phyloP scores from a whole-genome alignment of 23 tunicate species.

The Corella eumyota region DNA sequence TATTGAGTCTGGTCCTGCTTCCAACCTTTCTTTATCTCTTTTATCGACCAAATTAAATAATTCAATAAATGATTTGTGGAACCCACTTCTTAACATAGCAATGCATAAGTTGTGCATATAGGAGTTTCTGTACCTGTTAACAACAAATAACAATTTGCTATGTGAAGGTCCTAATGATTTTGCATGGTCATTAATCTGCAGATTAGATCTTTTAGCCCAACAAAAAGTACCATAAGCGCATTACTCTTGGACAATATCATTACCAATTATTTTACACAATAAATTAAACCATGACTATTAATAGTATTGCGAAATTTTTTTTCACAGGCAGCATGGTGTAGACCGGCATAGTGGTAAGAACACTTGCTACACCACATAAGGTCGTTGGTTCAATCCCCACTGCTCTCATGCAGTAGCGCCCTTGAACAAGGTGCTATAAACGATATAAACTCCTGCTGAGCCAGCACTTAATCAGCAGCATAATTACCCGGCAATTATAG shows the following conservation, averaged over 20 bases:
- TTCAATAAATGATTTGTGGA: constrained; percentile 88
- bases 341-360: too few relatives aligned
- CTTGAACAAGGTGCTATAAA: too few relatives aligned
- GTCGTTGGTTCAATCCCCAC: too few relatives aligned
- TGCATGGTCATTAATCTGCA: not conserved
- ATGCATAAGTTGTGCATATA: constrained; percentile 81
- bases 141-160: not conserved
- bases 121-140: constrained; percentile 67
- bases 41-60: constrained; percentile 49
- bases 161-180: not conserved
- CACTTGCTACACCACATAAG: too few relatives aligned
- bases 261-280: not conserved
- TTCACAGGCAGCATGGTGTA: too few relatives aligned
- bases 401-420: too few relatives aligned
- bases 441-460: not conserved
- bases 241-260: not conserved
- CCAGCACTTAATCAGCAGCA: not conserved
- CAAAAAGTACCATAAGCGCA: not conserved
- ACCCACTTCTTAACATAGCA: constrained; percentile 68
- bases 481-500: too few relatives aligned
- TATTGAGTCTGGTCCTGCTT: constrained; percentile 78
- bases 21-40: constrained; percentile 45
- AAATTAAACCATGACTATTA: not conserved
- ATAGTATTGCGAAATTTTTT: too few relatives aligned
- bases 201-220: not conserved